Evolutionary conservation across 2,797 vertebrate species (phyloP).

Genomic region (Craterocephalus amniculus): DNA sequence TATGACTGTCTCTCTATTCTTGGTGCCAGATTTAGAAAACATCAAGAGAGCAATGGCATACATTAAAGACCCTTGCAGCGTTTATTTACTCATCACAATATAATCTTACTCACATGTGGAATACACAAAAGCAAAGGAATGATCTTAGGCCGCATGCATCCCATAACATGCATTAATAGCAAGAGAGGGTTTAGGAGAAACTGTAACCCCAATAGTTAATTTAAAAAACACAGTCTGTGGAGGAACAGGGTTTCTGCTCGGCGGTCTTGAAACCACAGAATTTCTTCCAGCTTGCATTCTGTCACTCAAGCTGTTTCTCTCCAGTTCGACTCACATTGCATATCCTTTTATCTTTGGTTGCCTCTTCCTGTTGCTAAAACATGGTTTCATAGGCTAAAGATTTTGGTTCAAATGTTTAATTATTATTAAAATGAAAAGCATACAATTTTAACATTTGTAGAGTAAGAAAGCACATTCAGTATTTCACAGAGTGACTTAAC

Average conservation of each 20-base stretch:
- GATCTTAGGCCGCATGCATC: constrained; percentile 2
- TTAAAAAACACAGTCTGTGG: constrained; percentile 24
- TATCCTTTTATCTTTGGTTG: constrained; percentile 33
- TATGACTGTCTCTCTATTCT: constrained; percentile 41
- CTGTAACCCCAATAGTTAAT: constrained; percentile 13
- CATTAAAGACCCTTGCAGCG: constrained; percentile 11
- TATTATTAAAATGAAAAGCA: neutral
- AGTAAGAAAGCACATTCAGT: neutral
- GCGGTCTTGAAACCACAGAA: constrained; percentile 57
- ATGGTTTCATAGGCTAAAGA: constrained; percentile 39
- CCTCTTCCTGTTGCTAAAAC: constrained; percentile 39
- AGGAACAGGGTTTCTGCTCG: constrained; percentile 41
- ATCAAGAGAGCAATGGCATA: constrained; percentile 18
- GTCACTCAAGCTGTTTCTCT: constrained; percentile 52
- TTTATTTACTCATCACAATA: constrained; percentile 45
- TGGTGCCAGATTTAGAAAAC: constrained; percentile 49
- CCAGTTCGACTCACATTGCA: constrained; percentile 38
- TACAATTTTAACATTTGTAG: neutral
- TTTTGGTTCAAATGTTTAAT: constrained; percentile 11
- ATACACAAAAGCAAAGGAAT: constrained; percentile 23
- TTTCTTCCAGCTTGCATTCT: constrained; percentile 52
- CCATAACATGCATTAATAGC: constrained; percentile 14
- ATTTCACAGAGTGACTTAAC: neutral
- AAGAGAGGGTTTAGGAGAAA: constrained; percentile 11
- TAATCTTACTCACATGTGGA: constrained; percentile 21